These are phyloP conservation scores for Amphipyra tragopoginis DNA, from an alignment of 2,888 invertebrate species.

Conservation along the genomic window DNA sequence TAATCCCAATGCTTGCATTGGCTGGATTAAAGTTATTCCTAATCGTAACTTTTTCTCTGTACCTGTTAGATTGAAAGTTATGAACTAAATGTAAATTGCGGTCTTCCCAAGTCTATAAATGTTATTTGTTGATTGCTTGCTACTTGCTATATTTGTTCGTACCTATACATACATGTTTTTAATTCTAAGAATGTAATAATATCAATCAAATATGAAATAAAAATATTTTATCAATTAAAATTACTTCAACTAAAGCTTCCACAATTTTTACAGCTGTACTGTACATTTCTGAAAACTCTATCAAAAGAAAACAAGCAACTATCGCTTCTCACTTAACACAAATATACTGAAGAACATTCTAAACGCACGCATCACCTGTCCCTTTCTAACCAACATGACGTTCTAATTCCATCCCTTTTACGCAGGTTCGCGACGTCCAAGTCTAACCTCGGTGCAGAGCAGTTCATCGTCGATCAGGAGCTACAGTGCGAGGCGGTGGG, in stretches of 20 bases:
- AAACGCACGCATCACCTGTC: constrained; percentile 32
- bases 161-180: constrained; percentile 26
- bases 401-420: constrained; percentile 45
- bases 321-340: constrained; percentile 45
- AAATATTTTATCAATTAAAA: background rate
- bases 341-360: constrained; percentile 15
- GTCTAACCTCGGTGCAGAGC: constrained; percentile 96
- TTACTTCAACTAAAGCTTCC: constrained; percentile 14
- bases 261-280: constrained; percentile 37
- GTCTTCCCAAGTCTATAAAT: constrained; percentile 11
- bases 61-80: background rate
- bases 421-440: constrained; percentile 96
- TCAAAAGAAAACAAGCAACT: constrained; percentile 33
- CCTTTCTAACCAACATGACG: constrained; percentile 9
- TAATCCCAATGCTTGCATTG: background rate
- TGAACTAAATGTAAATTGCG: constrained; percentile 11
- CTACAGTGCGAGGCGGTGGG: constrained; percentile 94
- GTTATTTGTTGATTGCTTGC: constrained; percentile 31
- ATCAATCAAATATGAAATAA: background rate
- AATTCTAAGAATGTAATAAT: constrained; percentile 1
- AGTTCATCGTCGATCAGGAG: constrained; percentile 95
- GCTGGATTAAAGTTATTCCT: background rate
- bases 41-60: no score
- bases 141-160: constrained; percentile 50
- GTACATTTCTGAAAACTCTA: constrained; percentile 21